These are phyloP conservation scores for Chiloscyllium punctatum DNA, from an alignment of 2,797 vertebrate species.

Conservation along the genomic window DNA sequence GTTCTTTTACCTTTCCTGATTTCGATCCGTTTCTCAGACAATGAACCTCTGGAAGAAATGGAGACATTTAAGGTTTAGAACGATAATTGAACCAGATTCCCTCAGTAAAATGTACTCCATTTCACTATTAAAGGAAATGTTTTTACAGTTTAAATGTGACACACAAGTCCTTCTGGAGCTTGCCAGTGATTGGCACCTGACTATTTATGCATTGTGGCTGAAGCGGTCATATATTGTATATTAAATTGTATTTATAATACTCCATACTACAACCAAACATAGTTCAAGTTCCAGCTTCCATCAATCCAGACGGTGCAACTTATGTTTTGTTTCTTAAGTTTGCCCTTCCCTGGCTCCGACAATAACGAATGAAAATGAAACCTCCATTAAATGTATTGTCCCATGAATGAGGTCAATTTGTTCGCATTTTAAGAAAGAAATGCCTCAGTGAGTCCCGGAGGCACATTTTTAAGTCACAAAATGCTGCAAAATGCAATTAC, in stretches of 20 bases:
- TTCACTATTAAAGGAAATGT: neutral
- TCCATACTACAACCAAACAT: neutral
- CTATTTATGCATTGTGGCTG: neutral
- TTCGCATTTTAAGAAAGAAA: neutral
- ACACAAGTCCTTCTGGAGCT: neutral
- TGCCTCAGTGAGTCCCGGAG: neutral
- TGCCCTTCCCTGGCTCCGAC: neutral
- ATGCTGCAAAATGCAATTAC: neutral
- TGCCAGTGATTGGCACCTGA: neutral
- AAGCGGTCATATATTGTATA: neutral
- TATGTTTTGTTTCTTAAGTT: neutral
- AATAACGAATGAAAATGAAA: neutral
- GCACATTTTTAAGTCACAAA: neutral
- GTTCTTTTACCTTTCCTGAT: conserved; percentile 65
- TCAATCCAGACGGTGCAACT: neutral
- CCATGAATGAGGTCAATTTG: neutral
- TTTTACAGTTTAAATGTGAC: neutral
- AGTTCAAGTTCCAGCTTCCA: neutral
- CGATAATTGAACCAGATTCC: neutral
- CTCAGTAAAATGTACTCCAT: neutral
- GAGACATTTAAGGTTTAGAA: neutral
- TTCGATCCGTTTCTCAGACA: conserved; percentile 75
- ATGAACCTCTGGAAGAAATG: conserved; percentile 64
- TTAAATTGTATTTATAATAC: neutral
- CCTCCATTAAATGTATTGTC: neutral